Conservation (phyloP, 2,113 vertebrate genomes). For the Cololabis saira region DNA sequence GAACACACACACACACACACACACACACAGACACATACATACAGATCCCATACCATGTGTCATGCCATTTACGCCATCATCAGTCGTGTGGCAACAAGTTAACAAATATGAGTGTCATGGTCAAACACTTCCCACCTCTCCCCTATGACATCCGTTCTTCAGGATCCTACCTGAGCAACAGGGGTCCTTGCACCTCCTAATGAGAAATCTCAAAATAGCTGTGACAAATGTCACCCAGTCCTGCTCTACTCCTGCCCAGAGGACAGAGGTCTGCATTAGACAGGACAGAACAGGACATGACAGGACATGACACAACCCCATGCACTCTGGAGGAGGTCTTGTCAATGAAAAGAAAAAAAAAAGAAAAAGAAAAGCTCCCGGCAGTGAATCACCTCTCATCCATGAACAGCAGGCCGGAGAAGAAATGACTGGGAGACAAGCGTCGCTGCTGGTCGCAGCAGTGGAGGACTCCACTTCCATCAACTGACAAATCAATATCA, state of each 20-base stretch:
- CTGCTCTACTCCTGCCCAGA: constrained; percentile 53
- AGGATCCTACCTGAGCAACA: constrained; percentile 46
- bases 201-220: constrained; percentile 74
- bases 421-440: constrained; percentile 7
- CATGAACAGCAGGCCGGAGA: constrained; percentile 28
- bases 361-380: constrained; percentile 22
- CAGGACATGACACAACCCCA: constrained; percentile 68
- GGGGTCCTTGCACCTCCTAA: constrained; percentile 74
- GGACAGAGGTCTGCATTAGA: constrained; percentile 50
- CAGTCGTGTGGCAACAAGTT: constrained; percentile 52
- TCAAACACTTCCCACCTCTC: constrained; percentile 71
- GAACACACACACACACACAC: constrained; percentile 5
- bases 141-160: constrained; percentile 58
- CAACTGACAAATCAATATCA: not conserved
- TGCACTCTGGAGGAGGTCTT: constrained; percentile 60
- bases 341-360: constrained; percentile 38
- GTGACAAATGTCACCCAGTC: constrained; percentile 68
- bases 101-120: constrained; percentile 68
- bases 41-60: constrained; percentile 42
- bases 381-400: constrained; percentile 46
- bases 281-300: constrained; percentile 67
- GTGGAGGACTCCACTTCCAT: not conserved
- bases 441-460: constrained; percentile 1
- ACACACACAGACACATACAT: constrained; percentile 10
- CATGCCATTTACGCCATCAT: constrained; percentile 65